A percentile compares a stretch with the other conserved stretches of the same genome.
Evolutionary conservation across 2,888 invertebrate genomes (phyloP).

Genomic region (Phytoseiulus persimilis): DNA sequence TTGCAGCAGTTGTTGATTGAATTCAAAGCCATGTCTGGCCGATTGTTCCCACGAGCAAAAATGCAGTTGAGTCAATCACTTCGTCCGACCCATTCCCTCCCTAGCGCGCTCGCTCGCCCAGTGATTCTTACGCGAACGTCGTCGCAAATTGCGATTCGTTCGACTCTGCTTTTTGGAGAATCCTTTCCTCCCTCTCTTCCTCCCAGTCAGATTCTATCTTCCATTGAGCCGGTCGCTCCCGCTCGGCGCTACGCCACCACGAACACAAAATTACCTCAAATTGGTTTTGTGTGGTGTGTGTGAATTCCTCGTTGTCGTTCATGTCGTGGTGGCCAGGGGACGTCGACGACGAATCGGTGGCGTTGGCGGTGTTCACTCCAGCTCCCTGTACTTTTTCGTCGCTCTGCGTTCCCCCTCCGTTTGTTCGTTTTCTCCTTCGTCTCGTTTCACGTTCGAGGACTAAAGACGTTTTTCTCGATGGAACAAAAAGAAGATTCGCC

Average conservation of each 20-base stretch:
- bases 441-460: not conserved
- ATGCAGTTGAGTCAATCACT: not conserved
- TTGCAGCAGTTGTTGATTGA: not conserved
- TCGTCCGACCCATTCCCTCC: not conserved
- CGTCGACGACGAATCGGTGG: not conserved
- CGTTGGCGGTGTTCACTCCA: not conserved
- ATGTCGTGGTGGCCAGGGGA: not conserved
- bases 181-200: not conserved
- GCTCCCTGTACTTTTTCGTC: not conserved
- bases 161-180: not conserved
- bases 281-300: not conserved
- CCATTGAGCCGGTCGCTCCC: not conserved
- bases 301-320: not conserved
- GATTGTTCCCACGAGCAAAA: not conserved
- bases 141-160: not conserved
- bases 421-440: not conserved
- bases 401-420: not conserved
- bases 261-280: constrained; percentile 5
- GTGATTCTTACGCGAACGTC: not conserved
- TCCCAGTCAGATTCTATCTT: not conserved
- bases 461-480: not conserved
- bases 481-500: not conserved
- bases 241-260: not conserved
- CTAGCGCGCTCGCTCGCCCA: not conserved
- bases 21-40: not conserved